phyloP scores from a whole-genome alignment of 2,113 vertebrate genomes.

The Antechinus stuartii region DNA sequence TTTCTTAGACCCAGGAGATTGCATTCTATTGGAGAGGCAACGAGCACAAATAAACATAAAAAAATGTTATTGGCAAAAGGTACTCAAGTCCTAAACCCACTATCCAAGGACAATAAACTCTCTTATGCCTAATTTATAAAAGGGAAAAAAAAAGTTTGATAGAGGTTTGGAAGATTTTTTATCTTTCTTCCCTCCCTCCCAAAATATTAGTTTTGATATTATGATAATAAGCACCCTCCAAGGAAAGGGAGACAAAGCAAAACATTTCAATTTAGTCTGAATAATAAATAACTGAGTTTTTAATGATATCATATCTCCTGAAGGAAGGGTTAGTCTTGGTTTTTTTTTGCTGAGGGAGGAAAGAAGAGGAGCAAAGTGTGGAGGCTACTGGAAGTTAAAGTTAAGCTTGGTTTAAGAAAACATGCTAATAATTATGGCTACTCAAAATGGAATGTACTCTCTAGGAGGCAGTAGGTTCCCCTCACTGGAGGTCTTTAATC shows the following conservation, averaged over 20 bases:
- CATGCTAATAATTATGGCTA: too few relatives aligned
- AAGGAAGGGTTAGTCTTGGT: neutral
- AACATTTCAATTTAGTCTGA: constrained; percentile 49
- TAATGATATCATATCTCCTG: constrained; percentile 14
- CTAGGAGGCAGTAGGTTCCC: too few relatives aligned
- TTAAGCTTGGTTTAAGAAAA: constrained; percentile 5
- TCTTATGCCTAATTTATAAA: neutral
- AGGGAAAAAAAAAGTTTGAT: neutral
- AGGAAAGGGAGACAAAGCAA: neutral
- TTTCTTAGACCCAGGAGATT: neutral
- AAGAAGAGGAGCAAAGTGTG: neutral
- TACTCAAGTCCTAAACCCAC: neutral
- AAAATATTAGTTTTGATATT: constrained; percentile 56
- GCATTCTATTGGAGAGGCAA: neutral
- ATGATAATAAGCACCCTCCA: neutral
- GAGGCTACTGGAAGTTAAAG: neutral
- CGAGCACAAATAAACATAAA: neutral
- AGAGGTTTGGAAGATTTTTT: neutral
- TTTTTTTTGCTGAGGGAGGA: neutral
- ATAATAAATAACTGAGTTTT: constrained; percentile 59
- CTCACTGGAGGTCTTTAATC: too few relatives aligned
- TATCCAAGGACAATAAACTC: neutral
- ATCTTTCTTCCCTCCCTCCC: neutral
- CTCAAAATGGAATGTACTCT: too few relatives aligned
- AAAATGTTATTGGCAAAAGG: neutral